phyloP scores from a whole-genome alignment of 2,113 vertebrate species.

The Gulo gulo region DNA sequence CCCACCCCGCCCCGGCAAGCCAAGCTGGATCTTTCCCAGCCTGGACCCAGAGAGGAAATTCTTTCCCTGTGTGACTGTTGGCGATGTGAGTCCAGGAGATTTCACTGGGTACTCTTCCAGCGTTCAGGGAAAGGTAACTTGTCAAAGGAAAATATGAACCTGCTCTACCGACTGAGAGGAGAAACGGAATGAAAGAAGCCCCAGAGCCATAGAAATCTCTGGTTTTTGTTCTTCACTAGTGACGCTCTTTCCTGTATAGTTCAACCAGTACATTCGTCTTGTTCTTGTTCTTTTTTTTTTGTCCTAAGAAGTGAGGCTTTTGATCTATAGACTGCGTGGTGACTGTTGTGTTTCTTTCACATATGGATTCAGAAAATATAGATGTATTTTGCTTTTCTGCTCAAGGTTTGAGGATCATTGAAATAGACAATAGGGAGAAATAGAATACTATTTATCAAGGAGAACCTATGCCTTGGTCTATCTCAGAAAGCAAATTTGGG shows the following conservation, averaged over 20 bases:
- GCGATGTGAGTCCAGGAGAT: background rate
- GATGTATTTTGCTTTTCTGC: background rate
- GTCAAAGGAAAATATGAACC: background rate
- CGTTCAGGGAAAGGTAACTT: background rate
- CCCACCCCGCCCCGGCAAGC: fast-evolving
- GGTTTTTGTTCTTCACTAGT: background rate
- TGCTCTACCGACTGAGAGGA: background rate
- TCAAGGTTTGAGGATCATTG: background rate
- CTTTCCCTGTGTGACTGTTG: background rate
- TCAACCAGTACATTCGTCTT: background rate
- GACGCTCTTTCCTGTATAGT: background rate
- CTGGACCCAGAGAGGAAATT: background rate
- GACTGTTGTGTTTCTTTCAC: background rate
- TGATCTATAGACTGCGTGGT: background rate
- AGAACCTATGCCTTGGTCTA: background rate
- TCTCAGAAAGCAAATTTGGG: background rate
- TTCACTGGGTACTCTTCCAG: too few relatives aligned
- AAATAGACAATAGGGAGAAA: background rate
- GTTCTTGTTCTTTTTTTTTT: too few relatives aligned
- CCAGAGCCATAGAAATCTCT: too few relatives aligned
- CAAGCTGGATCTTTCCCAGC: background rate
- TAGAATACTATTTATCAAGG: background rate
- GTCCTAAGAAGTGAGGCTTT: background rate
- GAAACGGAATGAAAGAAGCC: background rate
- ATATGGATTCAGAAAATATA: background rate